Conservation (phyloP, 2,888 invertebrate species). For the Liopterus haemorrhoidalis region DNA sequence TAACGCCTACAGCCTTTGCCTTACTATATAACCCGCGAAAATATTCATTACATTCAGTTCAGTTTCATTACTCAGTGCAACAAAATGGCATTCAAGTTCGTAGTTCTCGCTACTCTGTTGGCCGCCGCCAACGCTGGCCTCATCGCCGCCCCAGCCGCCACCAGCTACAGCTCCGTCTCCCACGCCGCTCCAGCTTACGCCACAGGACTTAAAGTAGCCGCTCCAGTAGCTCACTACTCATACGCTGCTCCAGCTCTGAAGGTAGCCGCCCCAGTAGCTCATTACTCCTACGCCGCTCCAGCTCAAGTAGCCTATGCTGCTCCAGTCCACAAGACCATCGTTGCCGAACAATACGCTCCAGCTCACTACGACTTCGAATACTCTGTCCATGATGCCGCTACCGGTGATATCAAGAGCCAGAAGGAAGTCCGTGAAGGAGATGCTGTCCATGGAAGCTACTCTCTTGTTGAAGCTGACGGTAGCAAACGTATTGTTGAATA, state of each 20-base stretch:
- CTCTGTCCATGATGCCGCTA: constrained; percentile 44
- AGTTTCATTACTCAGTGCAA: too few species aligned
- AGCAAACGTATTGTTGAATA: constrained; percentile 50
- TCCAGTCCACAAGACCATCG: constrained; percentile 38
- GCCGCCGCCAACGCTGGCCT: constrained; percentile 45
- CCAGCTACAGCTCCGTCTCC: constrained; percentile 13
- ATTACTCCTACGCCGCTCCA: constrained; percentile 11
- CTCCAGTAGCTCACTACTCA: constrained; percentile 23
- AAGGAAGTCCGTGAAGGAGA: constrained; percentile 44
- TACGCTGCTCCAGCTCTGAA: constrained; percentile 23
- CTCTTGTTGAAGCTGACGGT: constrained; percentile 50
- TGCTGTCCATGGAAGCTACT: constrained; percentile 43
- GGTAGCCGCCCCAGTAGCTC: constrained; percentile 26
- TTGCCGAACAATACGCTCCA: constrained; percentile 37
- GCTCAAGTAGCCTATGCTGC: constrained; percentile 27
- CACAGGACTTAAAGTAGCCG: constrained; percentile 36
- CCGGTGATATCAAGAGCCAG: constrained; percentile 46
- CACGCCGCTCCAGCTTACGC: constrained; percentile 19
- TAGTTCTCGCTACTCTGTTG: constrained; percentile 43
- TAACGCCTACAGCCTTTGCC: too few species aligned
- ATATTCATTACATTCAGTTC: too few species aligned
- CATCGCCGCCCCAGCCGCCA: constrained; percentile 48
- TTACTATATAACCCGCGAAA: too few species aligned
- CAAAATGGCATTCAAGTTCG: constrained; percentile 17
- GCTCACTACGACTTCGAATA: constrained; percentile 45